Base-by-base conservation (phyloP, 2,113 vertebrate species). In the Syngnathoides biaculeatus region DNA sequence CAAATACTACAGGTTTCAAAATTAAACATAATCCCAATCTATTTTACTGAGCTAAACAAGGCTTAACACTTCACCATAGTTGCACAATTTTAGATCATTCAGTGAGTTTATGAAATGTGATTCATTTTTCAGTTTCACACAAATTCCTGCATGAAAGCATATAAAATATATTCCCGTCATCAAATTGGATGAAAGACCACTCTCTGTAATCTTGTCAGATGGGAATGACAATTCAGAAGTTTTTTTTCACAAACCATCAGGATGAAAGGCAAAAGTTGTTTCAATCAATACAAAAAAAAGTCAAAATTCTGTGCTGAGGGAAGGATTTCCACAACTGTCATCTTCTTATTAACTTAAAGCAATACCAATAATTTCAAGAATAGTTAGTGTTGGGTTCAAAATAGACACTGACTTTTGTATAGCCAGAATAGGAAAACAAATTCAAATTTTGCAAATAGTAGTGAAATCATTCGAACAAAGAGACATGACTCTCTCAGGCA, bases 221-320 rank as follows among this genome's bases (percentile, higher is more conserved):
- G 27, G 57, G 42, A 60, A 65, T 61, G 38, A n/a, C 22, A 26
- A 40, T 42, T 50, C 22, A 47, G 39, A 67, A 27, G 1, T 14
- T 52, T 35, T 22, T 62, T 40, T 30, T 17, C 13, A 72, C 43
- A 1, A 5, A 65, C 26, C 30, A 64, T 60, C 10, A 65, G 50
- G 48, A 69, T 66, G 62, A 67, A 84, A 87, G 80, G 84, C 83
- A 86, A 4, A 45, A 65, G 58, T 30, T 38, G 56, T 64, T 63
- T 69, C 47, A 68, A 39, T 27, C 22, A 43, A 63, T 39, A 66
- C 39, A 52, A 15, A 45, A 50, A 8, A 64, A 73, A 43, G 30
- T 68, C 10, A 45, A 60, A 40, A 19, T 64, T 1, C 5, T 48
- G n/a, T 60, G 22, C 13, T 22, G 8, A 48, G 27, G 22, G 60